Evolutionary conservation across 2,113 vertebrate genomes (phyloP).

Genomic region (Tangachromis dhanisi): DNA sequence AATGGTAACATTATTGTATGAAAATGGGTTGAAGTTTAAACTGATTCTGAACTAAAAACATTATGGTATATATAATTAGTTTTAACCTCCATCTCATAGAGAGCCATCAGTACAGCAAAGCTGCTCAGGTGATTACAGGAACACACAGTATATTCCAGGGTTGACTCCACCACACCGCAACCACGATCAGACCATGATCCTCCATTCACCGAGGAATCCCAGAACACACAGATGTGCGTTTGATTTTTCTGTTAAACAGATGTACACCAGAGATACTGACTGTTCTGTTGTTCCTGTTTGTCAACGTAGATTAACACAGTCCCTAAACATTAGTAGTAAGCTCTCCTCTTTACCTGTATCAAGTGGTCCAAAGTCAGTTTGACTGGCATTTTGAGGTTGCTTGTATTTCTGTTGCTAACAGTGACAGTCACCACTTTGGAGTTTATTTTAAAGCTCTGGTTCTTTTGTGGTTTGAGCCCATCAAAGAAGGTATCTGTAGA

Average conservation of each 20-base stretch:
- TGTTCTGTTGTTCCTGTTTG: neutral
- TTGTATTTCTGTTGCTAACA: constrained; percentile 65
- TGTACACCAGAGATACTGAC: neutral
- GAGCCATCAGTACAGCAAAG: constrained; percentile 83
- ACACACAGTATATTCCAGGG: constrained; percentile 55
- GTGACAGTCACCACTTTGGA: constrained; percentile 67
- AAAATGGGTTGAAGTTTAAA: neutral
- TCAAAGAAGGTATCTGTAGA: constrained; percentile 30
- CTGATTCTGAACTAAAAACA: neutral
- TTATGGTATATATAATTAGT: neutral
- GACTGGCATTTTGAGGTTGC: constrained; percentile 44
- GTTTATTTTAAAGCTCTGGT: constrained; percentile 24
- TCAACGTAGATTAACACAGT: neutral
- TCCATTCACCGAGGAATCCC: constrained; percentile 32
- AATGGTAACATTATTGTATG: neutral
- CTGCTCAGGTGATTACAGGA: constrained; percentile 80
- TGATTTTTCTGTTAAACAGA: neutral
- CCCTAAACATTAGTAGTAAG: neutral
- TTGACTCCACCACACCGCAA: constrained; percentile 51
- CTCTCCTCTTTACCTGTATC: neutral
- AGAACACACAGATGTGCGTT: constrained; percentile 72
- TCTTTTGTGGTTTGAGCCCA: neutral
- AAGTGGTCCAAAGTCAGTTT: constrained; percentile 64
- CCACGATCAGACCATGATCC: constrained; percentile 72
- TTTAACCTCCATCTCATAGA: constrained; percentile 74